Base-by-base conservation (phyloP, 1,140 invertebrate species). In the Littorina saxatilis region DNA sequence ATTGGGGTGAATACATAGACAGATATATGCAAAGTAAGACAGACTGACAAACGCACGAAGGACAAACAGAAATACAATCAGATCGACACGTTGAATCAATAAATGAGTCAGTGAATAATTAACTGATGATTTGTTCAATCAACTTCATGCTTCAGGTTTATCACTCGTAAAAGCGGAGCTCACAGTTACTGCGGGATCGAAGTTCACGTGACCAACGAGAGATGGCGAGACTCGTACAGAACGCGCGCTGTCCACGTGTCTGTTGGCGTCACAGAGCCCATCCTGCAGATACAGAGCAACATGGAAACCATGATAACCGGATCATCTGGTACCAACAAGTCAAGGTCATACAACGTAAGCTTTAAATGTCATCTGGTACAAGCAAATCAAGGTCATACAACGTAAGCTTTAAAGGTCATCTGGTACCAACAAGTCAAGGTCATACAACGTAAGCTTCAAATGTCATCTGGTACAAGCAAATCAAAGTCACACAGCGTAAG, bases 141-240 rank as follows among this genome's bases (percentile, higher is more conserved):
- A n/a, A n/a, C n/a, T n/a, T n/a, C n/a, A n/a, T n/a, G n/a, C n/a
- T 61, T 61, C 58, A 61, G 58, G 23, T 61, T 61, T 29, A 29
- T 61, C 20, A 29, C 27, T 7, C 7, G 23, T 5, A 23, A 61
- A 29, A n/a, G 9, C 5, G 58, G 58, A 9, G 58, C 20, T n/a
- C 58, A 23, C 20, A 23, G 7, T 29, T 61, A 13, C 58, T 61
- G 58, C 27, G 58, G 58, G 20, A 29, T 61, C 5, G 58, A 61
- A 29, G 58, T 61, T 7, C 58, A 61, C 58, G 58, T 61, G 27
- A 61, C 58, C 7, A 61, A 61, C 27, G 58, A 61, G 58, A 7
- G 5, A 29, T 29, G 27, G 58, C 58, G 58, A 11, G 58, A 61
- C 58, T 13, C 20, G 9, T 61, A n/a, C 58, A 29, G 20, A 29